These are phyloP conservation scores for Dicyrtomina minuta DNA, from an alignment of 2,888 invertebrate genomes.

Conservation along the genomic window DNA sequence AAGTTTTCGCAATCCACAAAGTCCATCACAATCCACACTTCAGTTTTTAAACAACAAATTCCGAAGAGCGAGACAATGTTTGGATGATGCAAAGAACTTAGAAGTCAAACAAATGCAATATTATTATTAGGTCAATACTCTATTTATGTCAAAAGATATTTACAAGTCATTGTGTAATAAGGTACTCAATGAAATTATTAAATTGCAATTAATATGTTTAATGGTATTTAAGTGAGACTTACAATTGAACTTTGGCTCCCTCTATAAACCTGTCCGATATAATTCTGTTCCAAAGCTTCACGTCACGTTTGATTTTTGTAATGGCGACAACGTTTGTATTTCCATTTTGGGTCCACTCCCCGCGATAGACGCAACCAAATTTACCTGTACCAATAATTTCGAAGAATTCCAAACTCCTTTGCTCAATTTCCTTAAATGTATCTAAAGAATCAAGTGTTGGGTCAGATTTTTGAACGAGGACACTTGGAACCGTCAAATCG, in stretches of 20 bases:
- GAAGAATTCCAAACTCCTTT: neutral
- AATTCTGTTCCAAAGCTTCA: neutral
- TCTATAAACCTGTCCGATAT: too few relatives aligned
- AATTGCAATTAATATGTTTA: neutral
- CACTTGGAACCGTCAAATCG: too few relatives aligned
- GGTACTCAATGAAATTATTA: too few relatives aligned
- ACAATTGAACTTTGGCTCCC: constrained; percentile 22
- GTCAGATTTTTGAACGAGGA: too few relatives aligned
- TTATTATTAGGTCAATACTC: neutral
- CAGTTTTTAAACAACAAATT: neutral
- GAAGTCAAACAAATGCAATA: neutral
- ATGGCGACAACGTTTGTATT: constrained; percentile 12
- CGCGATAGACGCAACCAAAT: constrained; percentile 19
- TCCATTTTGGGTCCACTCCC: constrained; percentile 3
- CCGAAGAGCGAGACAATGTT: constrained; percentile 19
- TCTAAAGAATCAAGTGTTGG: too few relatives aligned
- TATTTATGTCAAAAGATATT: too few relatives aligned
- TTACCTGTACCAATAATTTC: constrained; percentile 19
- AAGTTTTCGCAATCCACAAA: constrained; percentile 14
- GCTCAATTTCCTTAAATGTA: neutral
- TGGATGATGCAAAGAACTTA: constrained; percentile 19
- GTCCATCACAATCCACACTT: constrained; percentile 26
- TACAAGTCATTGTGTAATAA: too few relatives aligned
- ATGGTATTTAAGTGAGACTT: neutral
- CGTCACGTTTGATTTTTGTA: constrained; percentile 17